Conservation (phyloP, 2,888 invertebrate species). For the Lasioglossum figueresi region DNA sequence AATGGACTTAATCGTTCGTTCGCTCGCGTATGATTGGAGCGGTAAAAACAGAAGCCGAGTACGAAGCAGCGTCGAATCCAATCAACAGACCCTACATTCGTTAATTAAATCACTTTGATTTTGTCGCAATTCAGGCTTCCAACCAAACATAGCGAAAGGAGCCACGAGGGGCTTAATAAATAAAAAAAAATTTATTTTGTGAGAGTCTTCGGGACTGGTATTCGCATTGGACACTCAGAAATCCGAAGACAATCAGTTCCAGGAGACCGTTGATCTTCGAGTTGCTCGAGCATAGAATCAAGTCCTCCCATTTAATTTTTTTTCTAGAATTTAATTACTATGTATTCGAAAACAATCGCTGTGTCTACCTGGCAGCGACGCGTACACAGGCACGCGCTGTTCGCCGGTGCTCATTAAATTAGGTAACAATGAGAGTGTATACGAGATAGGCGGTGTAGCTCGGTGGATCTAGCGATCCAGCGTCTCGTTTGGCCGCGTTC, state of each 20-base stretch:
- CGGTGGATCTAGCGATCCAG: constrained; percentile 12
- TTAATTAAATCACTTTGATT: background rate
- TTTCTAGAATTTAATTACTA: background rate
- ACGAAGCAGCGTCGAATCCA: background rate
- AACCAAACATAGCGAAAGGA: too few species aligned
- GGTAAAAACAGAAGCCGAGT: background rate
- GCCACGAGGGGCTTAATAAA: background rate
- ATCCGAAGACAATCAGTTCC: background rate
- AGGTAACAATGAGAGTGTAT: constrained; percentile 75
- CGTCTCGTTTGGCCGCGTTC: constrained; percentile 37
- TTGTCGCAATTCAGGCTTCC: background rate
- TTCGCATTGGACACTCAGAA: background rate
- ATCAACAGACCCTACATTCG: background rate
- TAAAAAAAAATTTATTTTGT: background rate
- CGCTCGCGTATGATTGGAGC: background rate
- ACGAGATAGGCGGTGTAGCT: constrained; percentile 38
- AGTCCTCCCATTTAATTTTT: background rate
- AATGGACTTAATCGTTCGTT: background rate
- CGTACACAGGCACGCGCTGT: constrained; percentile 72
- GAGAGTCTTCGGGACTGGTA: background rate
- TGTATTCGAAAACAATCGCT: background rate
- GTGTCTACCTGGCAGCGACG: constrained; percentile 64
- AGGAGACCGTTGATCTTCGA: background rate
- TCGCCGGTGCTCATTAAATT: constrained; percentile 75
- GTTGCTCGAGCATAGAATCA: background rate